Evolutionary conservation across 2,113 vertebrate species (phyloP), one percentile per base, ranked within the genome.

Genomic region (Ciconia stormi): DNA sequence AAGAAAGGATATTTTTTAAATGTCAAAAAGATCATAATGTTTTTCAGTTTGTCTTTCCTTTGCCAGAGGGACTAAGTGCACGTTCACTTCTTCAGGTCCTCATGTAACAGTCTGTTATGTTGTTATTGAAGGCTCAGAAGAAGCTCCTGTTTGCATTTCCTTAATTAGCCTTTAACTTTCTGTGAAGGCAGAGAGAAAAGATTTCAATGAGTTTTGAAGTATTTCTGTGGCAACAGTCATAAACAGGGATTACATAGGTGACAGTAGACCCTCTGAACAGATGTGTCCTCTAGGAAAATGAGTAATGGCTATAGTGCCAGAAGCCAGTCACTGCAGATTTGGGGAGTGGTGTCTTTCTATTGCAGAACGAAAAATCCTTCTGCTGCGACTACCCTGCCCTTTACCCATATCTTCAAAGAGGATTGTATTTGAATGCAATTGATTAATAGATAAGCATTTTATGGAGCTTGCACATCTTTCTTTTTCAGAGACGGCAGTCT

Each of bases 131-230:
- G 62, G 32, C 78, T 87, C 78, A 30, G 53, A 87, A 90, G 83
- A 1, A 90, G 67, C 40, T 83, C 79, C 90, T 82, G 67, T 82
- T 95, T 91, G 70, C 70, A 73, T 91, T 94, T 91, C 66, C 61
- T 82, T 95, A 95, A 95, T 91, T 87, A 92, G 94, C 81, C 56
- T 50, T 79, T 89, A 73, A 49, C 16, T 95, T 92, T 78, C 56
- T 22, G 40, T n/a, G 47, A 74, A 82, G 72, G 23, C 61, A 82
- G 83, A 93, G 53, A 76, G 66, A 71, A 72, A 77, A 89, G 18
- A 52, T 86, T 67, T 84, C 84, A 70, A 14, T 4, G 66, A 77
- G 62, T 93, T 95, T 95, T 80, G 52, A 87, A 36, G 40, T 62
- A 88, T 56, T 80, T 55, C 66, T 93, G 66, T 34, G 20, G 74